A percentile compares a stretch with the other conserved stretches of the same genome.
These are phyloP conservation scores for Ecliptopera silaceata DNA, from an alignment of 2,888 invertebrate species.

Conservation along the genomic window DNA sequence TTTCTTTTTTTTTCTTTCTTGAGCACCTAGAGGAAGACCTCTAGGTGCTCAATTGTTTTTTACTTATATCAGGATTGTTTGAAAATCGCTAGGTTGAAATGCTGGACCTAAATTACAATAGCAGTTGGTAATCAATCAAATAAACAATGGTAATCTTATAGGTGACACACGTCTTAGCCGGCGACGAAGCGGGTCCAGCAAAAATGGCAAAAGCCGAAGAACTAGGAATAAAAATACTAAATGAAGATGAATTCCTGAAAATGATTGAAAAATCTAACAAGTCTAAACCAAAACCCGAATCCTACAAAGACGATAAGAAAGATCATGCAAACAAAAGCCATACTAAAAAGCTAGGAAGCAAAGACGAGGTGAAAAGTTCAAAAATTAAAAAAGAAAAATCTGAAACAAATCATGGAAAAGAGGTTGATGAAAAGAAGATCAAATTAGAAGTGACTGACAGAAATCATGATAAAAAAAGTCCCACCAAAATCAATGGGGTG, in stretches of 20 bases:
- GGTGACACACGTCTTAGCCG: constrained; percentile 91
- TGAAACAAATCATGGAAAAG: constrained; percentile 20
- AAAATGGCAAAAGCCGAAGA: constrained; percentile 90
- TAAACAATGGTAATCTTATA: constrained; percentile 38
- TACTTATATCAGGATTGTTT: no score
- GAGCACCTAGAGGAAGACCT: no score
- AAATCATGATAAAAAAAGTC: constrained; percentile 34
- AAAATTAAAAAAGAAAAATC: constrained; percentile 23
- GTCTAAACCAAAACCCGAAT: constrained; percentile 34
- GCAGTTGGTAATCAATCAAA: no score
- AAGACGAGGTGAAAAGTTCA: constrained; percentile 20
- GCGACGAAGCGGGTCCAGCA: constrained; percentile 93
- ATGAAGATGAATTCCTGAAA: constrained; percentile 92
- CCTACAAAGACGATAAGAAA: constrained; percentile 41
- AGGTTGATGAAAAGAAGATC: constrained; percentile 18
- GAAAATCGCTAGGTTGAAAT: no score
- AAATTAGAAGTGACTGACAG: constrained; percentile 35
- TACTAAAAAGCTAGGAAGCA: constrained; percentile 38
- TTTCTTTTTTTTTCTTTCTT: no score
- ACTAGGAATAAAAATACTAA: constrained; percentile 87
- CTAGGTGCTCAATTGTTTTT: no score
- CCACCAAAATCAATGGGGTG: constrained; percentile 34
- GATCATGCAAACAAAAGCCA: constrained; percentile 39
- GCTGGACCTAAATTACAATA: not conserved
- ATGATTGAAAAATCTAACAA: constrained; percentile 85